Percentiles rank a stretch among this genome's conserved stretches.
phyloP scores from a whole-genome alignment of 1,140 invertebrate species.

The Bombus soroeensis region DNA sequence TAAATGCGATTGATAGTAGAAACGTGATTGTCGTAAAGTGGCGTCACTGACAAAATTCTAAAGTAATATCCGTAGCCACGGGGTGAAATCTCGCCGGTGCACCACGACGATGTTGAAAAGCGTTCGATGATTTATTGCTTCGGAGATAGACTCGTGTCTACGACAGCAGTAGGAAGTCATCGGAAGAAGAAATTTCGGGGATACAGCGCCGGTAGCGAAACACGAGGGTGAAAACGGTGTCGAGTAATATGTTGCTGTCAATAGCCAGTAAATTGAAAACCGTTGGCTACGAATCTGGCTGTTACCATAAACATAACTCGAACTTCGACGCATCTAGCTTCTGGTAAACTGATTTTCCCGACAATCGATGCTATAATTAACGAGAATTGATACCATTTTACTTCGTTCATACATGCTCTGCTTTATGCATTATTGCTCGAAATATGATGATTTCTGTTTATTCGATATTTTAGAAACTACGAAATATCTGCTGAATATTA shows the following conservation, averaged over 20 bases:
- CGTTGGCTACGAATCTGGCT: background rate
- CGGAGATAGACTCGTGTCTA: constrained; percentile 52
- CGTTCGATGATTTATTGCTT: constrained; percentile 60
- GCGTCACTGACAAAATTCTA: constrained; percentile 50
- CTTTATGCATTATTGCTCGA: background rate
- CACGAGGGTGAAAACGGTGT: background rate
- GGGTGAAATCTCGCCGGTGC: constrained; percentile 36
- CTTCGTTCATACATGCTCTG: background rate
- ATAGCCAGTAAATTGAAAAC: constrained; percentile 27
- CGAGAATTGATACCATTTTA: background rate
- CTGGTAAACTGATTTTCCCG: background rate
- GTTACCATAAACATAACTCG: background rate
- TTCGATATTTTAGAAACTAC: no score
- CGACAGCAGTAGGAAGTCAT: constrained; percentile 56
- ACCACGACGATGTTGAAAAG: constrained; percentile 45
- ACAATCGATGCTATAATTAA: background rate
- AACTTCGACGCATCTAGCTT: no score
- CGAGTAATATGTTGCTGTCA: constrained; percentile 25
- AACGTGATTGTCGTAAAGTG: background rate
- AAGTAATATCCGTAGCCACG: constrained; percentile 58
- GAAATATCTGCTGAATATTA: no score
- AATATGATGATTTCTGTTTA: background rate
- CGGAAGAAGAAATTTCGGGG: constrained; percentile 57
- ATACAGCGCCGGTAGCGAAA: constrained; percentile 14
- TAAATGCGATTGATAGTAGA: constrained; percentile 28